Evolutionary conservation across 1,140 invertebrate genomes (phyloP).

Genomic region (Acromyrmex charruanus): DNA sequence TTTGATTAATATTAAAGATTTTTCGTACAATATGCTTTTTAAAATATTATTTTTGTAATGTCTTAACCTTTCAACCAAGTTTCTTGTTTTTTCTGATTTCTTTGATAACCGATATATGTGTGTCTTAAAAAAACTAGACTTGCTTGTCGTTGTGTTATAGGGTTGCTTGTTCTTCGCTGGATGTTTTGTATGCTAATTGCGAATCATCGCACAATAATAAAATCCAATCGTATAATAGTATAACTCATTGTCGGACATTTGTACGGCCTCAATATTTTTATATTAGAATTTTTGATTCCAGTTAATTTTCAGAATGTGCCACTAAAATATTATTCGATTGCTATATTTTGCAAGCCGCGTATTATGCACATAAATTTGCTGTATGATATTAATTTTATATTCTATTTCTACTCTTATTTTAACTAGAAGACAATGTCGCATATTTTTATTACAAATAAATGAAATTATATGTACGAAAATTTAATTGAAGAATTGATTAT

Average conservation of each 20-base stretch:
- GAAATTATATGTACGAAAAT: background rate
- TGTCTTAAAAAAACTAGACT: background rate
- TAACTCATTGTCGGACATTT: background rate
- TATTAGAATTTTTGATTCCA: background rate
- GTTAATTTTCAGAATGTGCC: background rate
- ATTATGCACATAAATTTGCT: background rate
- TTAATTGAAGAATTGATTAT: background rate
- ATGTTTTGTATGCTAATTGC: conserved; percentile 21
- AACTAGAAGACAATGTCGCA: background rate
- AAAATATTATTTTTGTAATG: background rate
- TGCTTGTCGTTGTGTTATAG: background rate
- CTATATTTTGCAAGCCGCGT: background rate
- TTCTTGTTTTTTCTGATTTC: background rate
- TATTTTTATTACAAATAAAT: background rate
- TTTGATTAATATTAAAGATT: background rate
- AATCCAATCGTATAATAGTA: background rate
- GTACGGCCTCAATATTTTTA: background rate
- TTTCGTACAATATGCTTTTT: conserved; percentile 7
- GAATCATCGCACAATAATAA: background rate
- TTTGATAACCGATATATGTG: background rate
- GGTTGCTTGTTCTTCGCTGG: background rate
- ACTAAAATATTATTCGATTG: background rate
- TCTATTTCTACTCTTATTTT: background rate
- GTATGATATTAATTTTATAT: too few species aligned
- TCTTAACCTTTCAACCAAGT: background rate